Base-by-base conservation (phyloP, 2,113 vertebrate species). In the Colistium nudipinnis region DNA sequence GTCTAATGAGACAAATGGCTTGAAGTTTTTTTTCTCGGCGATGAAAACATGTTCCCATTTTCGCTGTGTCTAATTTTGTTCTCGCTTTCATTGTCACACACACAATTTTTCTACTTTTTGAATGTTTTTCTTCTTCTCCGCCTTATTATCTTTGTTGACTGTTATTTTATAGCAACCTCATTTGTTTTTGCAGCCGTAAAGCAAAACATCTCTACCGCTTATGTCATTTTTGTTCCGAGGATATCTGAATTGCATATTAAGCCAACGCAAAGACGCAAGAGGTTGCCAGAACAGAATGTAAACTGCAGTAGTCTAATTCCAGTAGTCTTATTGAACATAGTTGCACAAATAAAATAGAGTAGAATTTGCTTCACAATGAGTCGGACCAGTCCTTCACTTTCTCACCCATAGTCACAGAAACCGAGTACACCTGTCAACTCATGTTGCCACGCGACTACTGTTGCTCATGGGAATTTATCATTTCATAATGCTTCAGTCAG, bases 1-100 rank as follows among this genome's bases (percentile, higher is more conserved):
- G 68, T 68, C 61, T 79, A 78, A 81, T 81, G 62, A 80, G 66
- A 82, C 74, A 74, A 79, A 79, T 52, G 49, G 53, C 33, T 44
- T n/a, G n/a, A 56, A 17, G 57, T 74, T 71, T 67, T 71, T 67
- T 41, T 51, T 20, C 13, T n/a, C 13, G 60, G 30, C 48, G 49
- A 45, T 59, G 35, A 75, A 64, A 74, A 75, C 48, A 53, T n/a
- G n/a, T 35, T 51, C 41, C 36, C 39, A 70, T 70, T 53, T 35
- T 62, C 73, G 35, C 49, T 43, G 31, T 65, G 6, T 30, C 41
- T 38, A 4, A 6, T 52, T 36, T 10, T 16, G 13, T 71, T 52
- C 4, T 14, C n/a, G 27, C 2, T 53, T 28, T 44, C n/a, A n/a
- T 14, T 33, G 41, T 67, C 52, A 27, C n/a, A 1, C 25, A 44